Evolutionary conservation across 1,140 invertebrate genomes (phyloP).

Genomic region (Acromyrmex charruanus): DNA sequence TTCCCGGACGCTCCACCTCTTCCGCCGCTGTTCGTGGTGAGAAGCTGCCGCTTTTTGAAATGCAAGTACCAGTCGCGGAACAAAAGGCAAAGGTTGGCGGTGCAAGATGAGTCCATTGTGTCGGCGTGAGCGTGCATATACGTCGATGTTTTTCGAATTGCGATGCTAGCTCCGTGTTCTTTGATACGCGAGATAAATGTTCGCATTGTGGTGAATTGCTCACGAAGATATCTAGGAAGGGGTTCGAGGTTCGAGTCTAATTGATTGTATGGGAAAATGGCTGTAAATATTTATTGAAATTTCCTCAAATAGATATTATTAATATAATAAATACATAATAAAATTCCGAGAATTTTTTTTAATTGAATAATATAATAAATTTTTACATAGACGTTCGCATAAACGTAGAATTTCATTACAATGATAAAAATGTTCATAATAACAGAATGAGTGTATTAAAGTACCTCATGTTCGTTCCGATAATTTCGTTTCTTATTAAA

Average conservation of each 20-base stretch:
- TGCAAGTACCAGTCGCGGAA: constrained; percentile 64
- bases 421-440: background rate
- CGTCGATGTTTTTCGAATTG: constrained; percentile 61
- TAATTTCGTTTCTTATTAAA: constrained; percentile 20
- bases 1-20: constrained; percentile 21
- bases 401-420: background rate
- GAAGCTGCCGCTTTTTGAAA: constrained; percentile 70
- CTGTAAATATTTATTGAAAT: background rate
- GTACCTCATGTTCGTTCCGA: background rate
- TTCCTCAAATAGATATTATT: background rate
- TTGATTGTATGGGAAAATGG: background rate
- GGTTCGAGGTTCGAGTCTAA: background rate
- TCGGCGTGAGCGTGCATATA: constrained; percentile 28
- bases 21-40: constrained; percentile 61
- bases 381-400: background rate
- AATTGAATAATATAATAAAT: background rate
- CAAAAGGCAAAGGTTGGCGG: constrained; percentile 72
- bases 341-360: background rate
- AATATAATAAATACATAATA: background rate
- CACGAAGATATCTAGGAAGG: background rate
- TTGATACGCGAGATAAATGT: constrained; percentile 45
- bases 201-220: constrained; percentile 27
- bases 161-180: constrained; percentile 33
- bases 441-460: background rate
- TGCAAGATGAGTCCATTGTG: constrained; percentile 72